Conservation (phyloP, 92 coral and sea anemone species). For the Siderastrea radians region DNA sequence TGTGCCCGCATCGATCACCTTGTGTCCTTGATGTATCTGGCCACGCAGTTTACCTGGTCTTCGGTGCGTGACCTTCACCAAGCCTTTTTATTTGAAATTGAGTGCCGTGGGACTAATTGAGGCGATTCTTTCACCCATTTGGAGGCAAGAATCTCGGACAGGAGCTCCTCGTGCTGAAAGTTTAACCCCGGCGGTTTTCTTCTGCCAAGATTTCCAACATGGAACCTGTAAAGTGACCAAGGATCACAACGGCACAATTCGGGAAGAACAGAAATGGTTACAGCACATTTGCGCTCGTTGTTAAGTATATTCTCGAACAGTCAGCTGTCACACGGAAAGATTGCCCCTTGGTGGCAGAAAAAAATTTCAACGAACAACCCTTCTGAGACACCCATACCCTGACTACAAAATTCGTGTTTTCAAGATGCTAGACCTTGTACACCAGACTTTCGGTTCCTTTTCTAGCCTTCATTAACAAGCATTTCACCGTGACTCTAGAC, state of each 20-base stretch:
- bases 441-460: no score
- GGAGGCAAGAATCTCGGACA: neutral
- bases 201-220: slow-evolving; percentile 21
- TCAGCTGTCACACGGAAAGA: no score
- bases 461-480: no score
- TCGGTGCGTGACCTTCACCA: slow-evolving; percentile 5
- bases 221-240: neutral
- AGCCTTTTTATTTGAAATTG: slow-evolving; percentile 30
- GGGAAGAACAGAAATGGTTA: slow-evolving; percentile 8
- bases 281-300: no score
- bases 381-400: no score
- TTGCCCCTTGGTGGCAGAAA: no score
- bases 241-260: slow-evolving; percentile 7
- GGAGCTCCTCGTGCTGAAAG: neutral
- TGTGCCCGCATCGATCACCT: slow-evolving; percentile 8
- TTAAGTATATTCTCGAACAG: no score
- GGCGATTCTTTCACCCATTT: slow-evolving; percentile 26
- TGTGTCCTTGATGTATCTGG: slow-evolving; percentile 12
- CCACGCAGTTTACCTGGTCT: slow-evolving; percentile 20
- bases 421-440: no score
- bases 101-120: slow-evolving; percentile 18
- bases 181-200: slow-evolving; percentile 18
- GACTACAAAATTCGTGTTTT: no score
- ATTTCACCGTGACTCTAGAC: no score
- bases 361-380: no score